These are phyloP conservation scores for Sebastolobus alascanus DNA, from an alignment of 2,797 vertebrate species.

Conservation along the genomic window DNA sequence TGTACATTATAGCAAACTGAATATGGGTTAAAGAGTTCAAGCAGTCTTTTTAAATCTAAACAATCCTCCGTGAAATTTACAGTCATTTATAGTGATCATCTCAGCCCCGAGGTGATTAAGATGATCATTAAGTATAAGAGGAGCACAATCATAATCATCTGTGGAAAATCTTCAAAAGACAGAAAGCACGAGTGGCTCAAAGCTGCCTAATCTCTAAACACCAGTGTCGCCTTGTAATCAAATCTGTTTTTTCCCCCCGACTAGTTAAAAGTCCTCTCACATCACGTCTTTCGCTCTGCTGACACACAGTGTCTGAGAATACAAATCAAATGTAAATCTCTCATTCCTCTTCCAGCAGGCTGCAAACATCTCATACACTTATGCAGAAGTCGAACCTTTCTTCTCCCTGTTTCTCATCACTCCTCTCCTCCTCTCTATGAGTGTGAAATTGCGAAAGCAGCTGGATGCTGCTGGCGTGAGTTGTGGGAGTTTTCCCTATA, in stretches of 20 bases:
- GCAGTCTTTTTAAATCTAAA: constrained; percentile 31
- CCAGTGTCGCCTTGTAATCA: constrained; percentile 41
- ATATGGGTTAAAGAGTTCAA: constrained; percentile 12
- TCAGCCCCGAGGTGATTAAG: constrained; percentile 47
- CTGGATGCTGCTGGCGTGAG: constrained; percentile 56
- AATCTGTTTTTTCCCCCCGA: background rate
- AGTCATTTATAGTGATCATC: constrained; percentile 54
- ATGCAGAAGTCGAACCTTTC: constrained; percentile 38
- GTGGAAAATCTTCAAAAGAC: constrained; percentile 55
- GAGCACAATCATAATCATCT: constrained; percentile 47
- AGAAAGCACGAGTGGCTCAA: constrained; percentile 39
- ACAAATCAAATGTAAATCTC: constrained; percentile 68
- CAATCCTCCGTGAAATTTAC: constrained; percentile 47
- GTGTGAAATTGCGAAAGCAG: constrained; percentile 70
- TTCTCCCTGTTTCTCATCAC: constrained; percentile 41
- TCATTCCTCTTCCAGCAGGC: constrained; percentile 19
- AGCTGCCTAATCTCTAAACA: constrained; percentile 49
- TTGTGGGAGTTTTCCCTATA: constrained; percentile 60
- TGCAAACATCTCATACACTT: background rate
- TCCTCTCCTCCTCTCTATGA: constrained; percentile 40
- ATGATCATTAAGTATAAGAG: constrained; percentile 54
- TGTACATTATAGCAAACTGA: background rate
- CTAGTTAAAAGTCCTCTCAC: constrained; percentile 65
- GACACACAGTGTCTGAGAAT: constrained; percentile 55
- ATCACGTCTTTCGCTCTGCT: constrained; percentile 33